Conservation (phyloP, 2,113 vertebrate genomes). For the Gopherus evgoodei region DNA sequence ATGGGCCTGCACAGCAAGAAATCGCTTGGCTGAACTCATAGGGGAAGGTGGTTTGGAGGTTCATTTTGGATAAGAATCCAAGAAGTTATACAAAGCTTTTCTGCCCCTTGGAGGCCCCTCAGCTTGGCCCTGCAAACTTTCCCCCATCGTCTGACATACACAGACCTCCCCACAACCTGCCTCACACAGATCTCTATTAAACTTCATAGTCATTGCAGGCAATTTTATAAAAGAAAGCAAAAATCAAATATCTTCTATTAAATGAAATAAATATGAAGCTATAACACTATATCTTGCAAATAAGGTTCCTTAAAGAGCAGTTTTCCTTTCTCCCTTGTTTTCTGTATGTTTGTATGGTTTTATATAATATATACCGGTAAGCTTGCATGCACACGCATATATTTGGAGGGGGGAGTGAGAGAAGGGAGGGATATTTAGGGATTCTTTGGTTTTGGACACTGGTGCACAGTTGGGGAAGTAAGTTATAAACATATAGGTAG, state of each 20-base stretch:
- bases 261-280: background rate
- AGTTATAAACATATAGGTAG: slow-evolving; percentile 71
- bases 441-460: slow-evolving; percentile 75
- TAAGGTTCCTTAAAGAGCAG: background rate
- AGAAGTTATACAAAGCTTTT: background rate
- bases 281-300: background rate
- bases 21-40: slow-evolving; percentile 36
- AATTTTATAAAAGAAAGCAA: background rate
- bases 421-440: slow-evolving; percentile 71
- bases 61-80: slow-evolving; percentile 19
- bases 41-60: slow-evolving; percentile 39
- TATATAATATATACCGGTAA: slow-evolving; percentile 40
- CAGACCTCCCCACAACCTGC: background rate
- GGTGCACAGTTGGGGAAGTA: slow-evolving; percentile 42
- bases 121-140: background rate
- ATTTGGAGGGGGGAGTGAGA: slow-evolving; percentile 58
- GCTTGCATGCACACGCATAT: slow-evolving; percentile 56
- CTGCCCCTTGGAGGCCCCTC: background rate
- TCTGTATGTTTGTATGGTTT: slow-evolving; percentile 43
- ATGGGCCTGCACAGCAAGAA: slow-evolving; percentile 22
- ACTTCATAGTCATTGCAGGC: background rate
- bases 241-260: background rate
- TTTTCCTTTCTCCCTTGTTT: slow-evolving; percentile 39
- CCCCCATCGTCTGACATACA: background rate
- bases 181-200: background rate